phyloP scores from a whole-genome alignment of 2,113 vertebrate genomes.

The Anoura caudifer region DNA sequence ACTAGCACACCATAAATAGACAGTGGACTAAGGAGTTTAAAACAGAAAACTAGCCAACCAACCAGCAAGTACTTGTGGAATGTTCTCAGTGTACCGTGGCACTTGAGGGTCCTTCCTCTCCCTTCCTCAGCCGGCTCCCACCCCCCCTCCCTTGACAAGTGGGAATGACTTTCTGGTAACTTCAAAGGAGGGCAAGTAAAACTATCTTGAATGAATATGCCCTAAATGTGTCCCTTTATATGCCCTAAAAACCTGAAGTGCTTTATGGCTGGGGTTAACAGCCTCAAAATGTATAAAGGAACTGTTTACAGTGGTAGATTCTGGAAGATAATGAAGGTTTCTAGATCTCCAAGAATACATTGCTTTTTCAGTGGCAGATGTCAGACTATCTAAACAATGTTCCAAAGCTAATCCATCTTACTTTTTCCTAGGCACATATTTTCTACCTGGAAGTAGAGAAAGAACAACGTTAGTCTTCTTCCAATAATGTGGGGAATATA shows the following conservation, averaged over 20 bases:
- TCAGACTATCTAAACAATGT: background rate
- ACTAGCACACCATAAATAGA: background rate
- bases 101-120: background rate
- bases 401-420: background rate
- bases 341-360: background rate
- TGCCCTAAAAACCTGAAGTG: background rate
- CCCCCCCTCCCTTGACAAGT: background rate
- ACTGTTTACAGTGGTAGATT: background rate
- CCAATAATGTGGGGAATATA: background rate
- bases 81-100: background rate
- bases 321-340: background rate
- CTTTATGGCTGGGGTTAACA: background rate
- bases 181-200: background rate
- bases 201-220: slow-evolving; percentile 14
- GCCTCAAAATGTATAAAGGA: background rate
- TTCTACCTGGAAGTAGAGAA: background rate
- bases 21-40: background rate
- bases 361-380: background rate
- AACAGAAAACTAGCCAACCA: background rate
- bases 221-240: background rate
- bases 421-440: background rate
- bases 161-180: background rate
- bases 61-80: background rate
- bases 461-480: background rate
- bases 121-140: background rate